Conservation (phyloP, 2,888 invertebrate species). For the Harpagoxenus sublaevis region DNA sequence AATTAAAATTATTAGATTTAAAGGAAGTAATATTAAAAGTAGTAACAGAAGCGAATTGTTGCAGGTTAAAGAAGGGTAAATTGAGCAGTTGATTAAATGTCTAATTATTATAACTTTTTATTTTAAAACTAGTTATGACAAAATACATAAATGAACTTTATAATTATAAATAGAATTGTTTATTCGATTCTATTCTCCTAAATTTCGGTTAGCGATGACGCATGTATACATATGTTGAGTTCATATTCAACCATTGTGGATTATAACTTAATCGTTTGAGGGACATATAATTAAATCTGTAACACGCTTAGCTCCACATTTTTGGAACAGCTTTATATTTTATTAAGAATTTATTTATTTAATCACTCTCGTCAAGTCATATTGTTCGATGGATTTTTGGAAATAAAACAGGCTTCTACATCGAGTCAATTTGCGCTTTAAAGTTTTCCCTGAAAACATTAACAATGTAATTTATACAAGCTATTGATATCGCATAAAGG, state of each 20-base stretch:
- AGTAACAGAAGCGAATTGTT: not conserved
- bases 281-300: not conserved
- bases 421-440: not conserved
- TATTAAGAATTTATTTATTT: not conserved
- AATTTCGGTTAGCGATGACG: not conserved
- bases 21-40: too few relatives aligned
- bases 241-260: not conserved
- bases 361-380: not conserved
- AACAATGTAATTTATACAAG: not conserved
- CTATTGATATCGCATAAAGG: not conserved
- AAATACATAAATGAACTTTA: not conserved
- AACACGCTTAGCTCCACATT: not conserved
- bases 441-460: conserved; percentile 22
- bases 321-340: not conserved
- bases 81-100: too few relatives aligned
- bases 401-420: not conserved
- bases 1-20: too few relatives aligned
- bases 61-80: too few relatives aligned
- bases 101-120: not conserved
- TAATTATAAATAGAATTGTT: not conserved
- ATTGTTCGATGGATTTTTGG: not conserved
- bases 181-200: not conserved
- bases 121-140: not conserved
- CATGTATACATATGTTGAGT: not conserved
- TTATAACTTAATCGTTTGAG: not conserved